Percentiles rank a stretch among this genome's conserved stretches.
phyloP scores from a whole-genome alignment of 2,888 invertebrate genomes.

The Brenthis daphne region DNA sequence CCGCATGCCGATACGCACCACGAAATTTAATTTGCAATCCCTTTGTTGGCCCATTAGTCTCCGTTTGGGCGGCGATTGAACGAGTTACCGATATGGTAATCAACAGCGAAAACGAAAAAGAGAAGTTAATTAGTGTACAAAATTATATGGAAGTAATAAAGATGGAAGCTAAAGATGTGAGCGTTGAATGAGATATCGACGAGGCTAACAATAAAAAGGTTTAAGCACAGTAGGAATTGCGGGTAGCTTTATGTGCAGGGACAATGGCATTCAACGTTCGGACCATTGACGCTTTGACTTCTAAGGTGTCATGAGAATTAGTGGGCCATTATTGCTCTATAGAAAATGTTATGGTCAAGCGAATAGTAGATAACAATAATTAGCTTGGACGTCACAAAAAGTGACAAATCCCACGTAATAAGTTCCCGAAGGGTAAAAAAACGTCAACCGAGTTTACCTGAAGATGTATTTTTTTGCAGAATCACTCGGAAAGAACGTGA shows the following conservation, averaged over 20 bases:
- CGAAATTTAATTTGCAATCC: slow-evolving; percentile 68
- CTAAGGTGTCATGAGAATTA: slow-evolving; percentile 80
- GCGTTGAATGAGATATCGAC: slow-evolving; percentile 72
- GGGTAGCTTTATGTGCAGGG: slow-evolving; percentile 70
- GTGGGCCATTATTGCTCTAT: slow-evolving; percentile 77
- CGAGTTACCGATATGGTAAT: slow-evolving; percentile 60
- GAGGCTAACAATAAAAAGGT: slow-evolving; percentile 72
- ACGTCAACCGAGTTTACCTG: slow-evolving; percentile 70
- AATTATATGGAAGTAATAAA: slow-evolving; percentile 51
- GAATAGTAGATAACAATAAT: slow-evolving; percentile 80
- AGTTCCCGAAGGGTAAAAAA: slow-evolving; percentile 70
- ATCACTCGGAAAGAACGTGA: slow-evolving; percentile 66
- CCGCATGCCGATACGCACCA: slow-evolving; percentile 57
- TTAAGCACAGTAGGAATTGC: slow-evolving; percentile 73
- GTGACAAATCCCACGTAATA: slow-evolving; percentile 82
- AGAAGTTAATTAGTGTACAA: slow-evolving; percentile 49
- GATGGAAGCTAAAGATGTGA: slow-evolving; percentile 49
- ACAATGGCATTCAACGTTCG: slow-evolving; percentile 62
- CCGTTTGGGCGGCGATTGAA: slow-evolving; percentile 40
- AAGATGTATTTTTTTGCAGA: slow-evolving; percentile 67
- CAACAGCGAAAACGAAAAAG: slow-evolving; percentile 43
- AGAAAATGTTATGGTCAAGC: slow-evolving; percentile 75
- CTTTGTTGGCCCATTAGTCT: slow-evolving; percentile 58
- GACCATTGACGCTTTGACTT: slow-evolving; percentile 73
- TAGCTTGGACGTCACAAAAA: slow-evolving; percentile 78